Conservation (phyloP, 2,888 invertebrate genomes). For the Sepioteuthis lessoniana region DNA sequence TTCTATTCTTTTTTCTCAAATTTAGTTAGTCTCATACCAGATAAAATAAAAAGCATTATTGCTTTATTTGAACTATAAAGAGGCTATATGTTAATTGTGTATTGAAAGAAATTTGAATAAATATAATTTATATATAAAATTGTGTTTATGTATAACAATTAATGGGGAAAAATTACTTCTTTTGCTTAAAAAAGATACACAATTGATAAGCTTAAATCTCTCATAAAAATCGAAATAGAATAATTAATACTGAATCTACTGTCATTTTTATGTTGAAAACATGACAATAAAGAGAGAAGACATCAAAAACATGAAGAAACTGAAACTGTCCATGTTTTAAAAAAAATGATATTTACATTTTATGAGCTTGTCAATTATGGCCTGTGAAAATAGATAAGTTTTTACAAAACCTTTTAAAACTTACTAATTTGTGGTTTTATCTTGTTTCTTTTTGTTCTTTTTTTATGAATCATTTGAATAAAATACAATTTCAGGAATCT, state of each 20-base stretch:
- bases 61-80: background rate
- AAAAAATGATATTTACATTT: background rate
- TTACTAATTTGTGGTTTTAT: conserved; percentile 21
- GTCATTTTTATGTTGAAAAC: background rate
- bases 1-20: no score
- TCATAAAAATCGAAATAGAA: background rate
- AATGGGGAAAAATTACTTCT: background rate
- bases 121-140: background rate
- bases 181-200: background rate
- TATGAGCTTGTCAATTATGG: background rate
- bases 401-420: background rate
- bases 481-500: background rate
- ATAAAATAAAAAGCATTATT: background rate
- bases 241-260: conserved; percentile 14
- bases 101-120: background rate
- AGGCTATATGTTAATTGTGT: background rate
- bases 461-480: background rate
- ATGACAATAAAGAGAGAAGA: background rate
- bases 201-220: background rate
- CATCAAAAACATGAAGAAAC: background rate
- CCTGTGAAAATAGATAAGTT: conserved; percentile 5
- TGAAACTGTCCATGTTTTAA: background rate
- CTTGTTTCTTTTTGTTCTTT: background rate
- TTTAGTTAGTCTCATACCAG: background rate
- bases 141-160: background rate